Base-by-base conservation (phyloP, 2,113 vertebrate genomes). In the Probosciger aterrimus region DNA sequence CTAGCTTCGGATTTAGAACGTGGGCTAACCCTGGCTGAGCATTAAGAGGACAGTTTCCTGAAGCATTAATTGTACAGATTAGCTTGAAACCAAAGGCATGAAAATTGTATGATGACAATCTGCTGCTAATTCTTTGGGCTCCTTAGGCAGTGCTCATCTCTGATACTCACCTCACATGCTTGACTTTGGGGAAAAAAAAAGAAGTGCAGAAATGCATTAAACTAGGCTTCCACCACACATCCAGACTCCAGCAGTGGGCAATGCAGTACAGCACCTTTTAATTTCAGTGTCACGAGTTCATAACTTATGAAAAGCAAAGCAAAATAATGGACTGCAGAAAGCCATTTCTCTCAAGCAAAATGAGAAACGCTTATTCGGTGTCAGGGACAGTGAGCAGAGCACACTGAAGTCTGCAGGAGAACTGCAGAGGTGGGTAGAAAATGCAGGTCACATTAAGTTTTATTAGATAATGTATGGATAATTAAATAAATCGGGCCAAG, bases 1-100 rank as follows among this genome's bases (percentile, higher is more conserved):
- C 27, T 53, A 93, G 50, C 11, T 71, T 18, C 17, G 11, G 71
- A 90, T 86, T 96, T 90, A 90, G 93, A 80, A 88, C 46, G 43
- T 33, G 43, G 64, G 30, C 30, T 92, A 94, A 86, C 43, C 8
- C 43, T 73, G 18, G 23, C 55, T 86, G 44, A 94, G 50, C 68
- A 64, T 59, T 81, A 93, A 70, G 31, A 85, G 50, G 24, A 93
- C 37, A 75, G 33, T 68, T 86, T 90, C 28, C 80, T 75, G 73
- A 83, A 86, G 92, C 76, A 81, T 90, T 96, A 90, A 78, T 68
- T 90, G 55, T 41, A 71, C 49, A 81, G 79, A 90, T 92, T 73
- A 84, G 47, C 69, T 88, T 86, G 65, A 92, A 95, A 87, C 18
- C 3, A 1, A 91, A 86, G 50, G 71, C 73, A 88, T 64, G 60